Evolutionary conservation across 2,113 vertebrate species (phyloP).

Genomic region (Ivindomyrus marchei): DNA sequence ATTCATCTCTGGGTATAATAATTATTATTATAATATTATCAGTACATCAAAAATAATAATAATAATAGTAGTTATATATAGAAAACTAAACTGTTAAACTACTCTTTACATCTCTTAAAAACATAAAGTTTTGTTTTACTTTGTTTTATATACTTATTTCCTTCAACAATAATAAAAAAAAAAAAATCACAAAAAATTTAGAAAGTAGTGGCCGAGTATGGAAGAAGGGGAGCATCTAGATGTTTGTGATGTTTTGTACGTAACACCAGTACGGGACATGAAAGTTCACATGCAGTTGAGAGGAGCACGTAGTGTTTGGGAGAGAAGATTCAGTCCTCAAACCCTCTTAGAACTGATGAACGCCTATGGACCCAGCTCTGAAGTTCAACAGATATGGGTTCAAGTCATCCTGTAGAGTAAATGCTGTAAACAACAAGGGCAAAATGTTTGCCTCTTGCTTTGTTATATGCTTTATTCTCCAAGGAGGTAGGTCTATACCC

Average conservation of each 20-base stretch:
- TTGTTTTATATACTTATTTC: constrained; percentile 39
- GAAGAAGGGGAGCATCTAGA: background rate
- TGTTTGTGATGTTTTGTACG: background rate
- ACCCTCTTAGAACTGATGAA: background rate
- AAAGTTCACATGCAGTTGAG: background rate
- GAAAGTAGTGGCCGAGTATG: constrained; percentile 39
- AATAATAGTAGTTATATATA: constrained; percentile 51
- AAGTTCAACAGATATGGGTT: background rate
- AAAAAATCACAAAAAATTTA: constrained; percentile 48
- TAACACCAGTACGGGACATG: background rate
- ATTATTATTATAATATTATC: constrained; percentile 46
- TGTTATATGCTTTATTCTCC: constrained; percentile 17
- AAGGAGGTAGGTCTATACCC: constrained; percentile 52
- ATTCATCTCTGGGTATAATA: constrained; percentile 58
- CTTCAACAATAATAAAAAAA: constrained; percentile 42
- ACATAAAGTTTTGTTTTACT: constrained; percentile 45
- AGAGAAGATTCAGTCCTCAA: background rate
- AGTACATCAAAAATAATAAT: constrained; percentile 64
- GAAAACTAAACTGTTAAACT: constrained; percentile 62
- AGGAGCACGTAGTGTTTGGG: background rate
- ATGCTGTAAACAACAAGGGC: constrained; percentile 37
- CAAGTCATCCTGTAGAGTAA: background rate
- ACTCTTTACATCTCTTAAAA: constrained; percentile 54
- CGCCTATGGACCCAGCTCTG: background rate
- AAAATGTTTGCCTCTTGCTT: constrained; percentile 24